phyloP scores from a whole-genome alignment of 2,113 vertebrate genomes.

The Platysteira castanea region DNA sequence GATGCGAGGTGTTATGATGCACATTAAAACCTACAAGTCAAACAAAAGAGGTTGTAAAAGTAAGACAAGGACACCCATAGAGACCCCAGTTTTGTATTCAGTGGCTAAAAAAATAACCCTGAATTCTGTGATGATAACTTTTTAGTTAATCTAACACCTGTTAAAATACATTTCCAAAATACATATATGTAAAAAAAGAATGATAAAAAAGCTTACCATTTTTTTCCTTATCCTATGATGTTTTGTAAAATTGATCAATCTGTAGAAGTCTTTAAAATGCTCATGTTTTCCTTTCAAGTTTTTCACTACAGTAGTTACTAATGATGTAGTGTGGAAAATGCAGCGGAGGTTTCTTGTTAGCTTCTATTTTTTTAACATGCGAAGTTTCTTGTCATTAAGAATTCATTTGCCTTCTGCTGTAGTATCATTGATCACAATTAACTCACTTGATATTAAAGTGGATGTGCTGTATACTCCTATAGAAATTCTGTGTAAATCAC shows the following conservation, averaged over 20 bases:
- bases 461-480: constrained; percentile 40
- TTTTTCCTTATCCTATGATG: not conserved
- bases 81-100: constrained; percentile 14
- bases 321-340: constrained; percentile 16
- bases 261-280: not conserved
- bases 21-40: constrained; percentile 67
- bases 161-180: constrained; percentile 18
- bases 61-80: constrained; percentile 60
- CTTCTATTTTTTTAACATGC: constrained; percentile 25
- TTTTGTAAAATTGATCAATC: not conserved
- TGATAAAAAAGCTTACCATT: not conserved
- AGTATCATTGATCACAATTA: constrained; percentile 54
- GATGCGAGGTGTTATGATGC: constrained; percentile 71
- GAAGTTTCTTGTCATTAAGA: constrained; percentile 55
- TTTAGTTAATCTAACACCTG: constrained; percentile 51
- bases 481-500: constrained; percentile 58
- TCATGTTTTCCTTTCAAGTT: not conserved
- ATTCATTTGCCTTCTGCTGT: constrained; percentile 55
- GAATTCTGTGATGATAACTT: not conserved
- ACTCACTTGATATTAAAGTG: constrained; percentile 60
- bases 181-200: not conserved
- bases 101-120: not conserved
- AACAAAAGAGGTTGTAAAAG: constrained; percentile 57
- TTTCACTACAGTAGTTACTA: not conserved
- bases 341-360: constrained; percentile 41